A percentile compares a stretch with the other conserved stretches of the same genome.
phyloP scores from a whole-genome alignment of 2,797 vertebrate species.

The Rhinogobio ventralis region DNA sequence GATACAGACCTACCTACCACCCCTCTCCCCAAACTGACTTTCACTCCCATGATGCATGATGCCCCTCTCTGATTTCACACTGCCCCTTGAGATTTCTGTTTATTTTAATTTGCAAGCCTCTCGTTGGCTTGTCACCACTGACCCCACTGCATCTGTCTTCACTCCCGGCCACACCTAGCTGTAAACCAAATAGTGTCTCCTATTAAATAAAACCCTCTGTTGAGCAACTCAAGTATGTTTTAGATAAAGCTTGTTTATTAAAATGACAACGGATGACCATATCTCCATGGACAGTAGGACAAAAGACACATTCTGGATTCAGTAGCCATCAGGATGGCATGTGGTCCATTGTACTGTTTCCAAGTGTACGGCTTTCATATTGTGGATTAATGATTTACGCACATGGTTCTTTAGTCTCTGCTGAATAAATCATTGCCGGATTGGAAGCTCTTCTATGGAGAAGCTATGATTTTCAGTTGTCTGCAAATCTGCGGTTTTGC shows the following conservation, averaged over 20 bases:
- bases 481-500: constrained; percentile 6
- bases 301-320: not conserved
- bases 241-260: not conserved
- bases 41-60: not conserved
- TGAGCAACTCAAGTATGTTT: constrained; percentile 2
- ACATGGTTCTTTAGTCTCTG: constrained; percentile 26
- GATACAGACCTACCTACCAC: not conserved
- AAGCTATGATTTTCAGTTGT: not conserved
- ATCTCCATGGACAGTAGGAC: not conserved
- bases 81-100: not conserved
- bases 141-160: not conserved
- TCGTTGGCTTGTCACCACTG: constrained; percentile 9
- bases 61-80: constrained; percentile 3
- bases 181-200: constrained; percentile 17
- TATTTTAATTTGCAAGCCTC: constrained; percentile 12
- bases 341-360: constrained; percentile 26
- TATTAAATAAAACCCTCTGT: not conserved
- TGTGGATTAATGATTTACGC: constrained; percentile 62
- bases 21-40: constrained; percentile 1
- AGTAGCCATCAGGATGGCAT: constrained; percentile 11
- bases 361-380: constrained; percentile 34
- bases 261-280: not conserved
- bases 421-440: constrained; percentile 57
- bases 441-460: constrained; percentile 7
- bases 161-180: not conserved